phyloP scores from a whole-genome alignment of 2,888 invertebrate genomes.

The Melanotus villosus region DNA sequence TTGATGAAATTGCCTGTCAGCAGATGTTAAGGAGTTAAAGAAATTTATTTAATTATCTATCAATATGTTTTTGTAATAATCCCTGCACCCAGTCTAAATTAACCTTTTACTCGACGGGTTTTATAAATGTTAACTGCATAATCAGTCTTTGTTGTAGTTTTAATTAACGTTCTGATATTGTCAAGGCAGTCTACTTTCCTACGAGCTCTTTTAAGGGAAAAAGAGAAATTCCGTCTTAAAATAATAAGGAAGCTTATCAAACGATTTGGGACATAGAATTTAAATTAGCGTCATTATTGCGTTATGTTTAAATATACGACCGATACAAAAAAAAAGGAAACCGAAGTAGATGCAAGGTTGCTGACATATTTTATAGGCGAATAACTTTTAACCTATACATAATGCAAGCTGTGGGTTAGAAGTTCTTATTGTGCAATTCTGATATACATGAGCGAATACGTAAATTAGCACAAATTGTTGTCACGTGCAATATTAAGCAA shows the following conservation, averaged over 20 bases:
- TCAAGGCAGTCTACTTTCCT: not conserved
- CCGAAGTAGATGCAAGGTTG: not conserved
- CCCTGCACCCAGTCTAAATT: conserved; percentile 3
- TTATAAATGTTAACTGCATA: conserved; percentile 4
- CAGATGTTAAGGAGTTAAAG: too few species aligned
- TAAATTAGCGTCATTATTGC: too few species aligned
- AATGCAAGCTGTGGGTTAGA: too few species aligned
- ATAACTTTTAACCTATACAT: too few species aligned
- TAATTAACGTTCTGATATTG: not conserved
- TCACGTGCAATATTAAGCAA: not conserved
- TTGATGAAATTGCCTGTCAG: too few species aligned
- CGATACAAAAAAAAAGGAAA: not conserved
- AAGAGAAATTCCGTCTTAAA: not conserved
- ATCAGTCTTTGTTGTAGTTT: not conserved
- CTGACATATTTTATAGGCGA: not conserved
- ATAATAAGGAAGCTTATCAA: too few species aligned
- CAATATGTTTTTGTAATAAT: not conserved
- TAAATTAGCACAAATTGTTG: not conserved
- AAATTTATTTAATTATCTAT: not conserved
- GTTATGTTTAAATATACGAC: not conserved
- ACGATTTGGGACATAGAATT: not conserved
- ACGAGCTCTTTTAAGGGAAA: not conserved
- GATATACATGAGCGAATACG: not conserved
- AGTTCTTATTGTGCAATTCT: not conserved
- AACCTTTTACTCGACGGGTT: conserved; percentile 11